phyloP scores from a whole-genome alignment of 2,888 invertebrate genomes.

The Lycaena phlaeas region DNA sequence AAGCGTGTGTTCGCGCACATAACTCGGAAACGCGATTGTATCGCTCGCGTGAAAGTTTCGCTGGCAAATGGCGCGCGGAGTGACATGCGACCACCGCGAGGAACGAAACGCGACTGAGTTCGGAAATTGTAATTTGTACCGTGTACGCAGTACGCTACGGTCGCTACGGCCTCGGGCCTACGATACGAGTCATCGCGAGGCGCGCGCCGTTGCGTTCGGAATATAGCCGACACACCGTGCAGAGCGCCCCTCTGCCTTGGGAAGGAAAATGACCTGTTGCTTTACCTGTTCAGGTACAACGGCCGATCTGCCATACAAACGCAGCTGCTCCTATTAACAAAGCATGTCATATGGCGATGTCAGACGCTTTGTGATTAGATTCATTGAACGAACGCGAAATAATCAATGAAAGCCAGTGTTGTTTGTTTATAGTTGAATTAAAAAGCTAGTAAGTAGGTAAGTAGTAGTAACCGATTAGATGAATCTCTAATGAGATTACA shows the following conservation, averaged over 20 bases:
- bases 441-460: too few species aligned
- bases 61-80: conserved; percentile 26
- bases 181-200: too few species aligned
- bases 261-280: conserved; percentile 64
- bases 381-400: conserved; percentile 41
- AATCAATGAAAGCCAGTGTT: too few species aligned
- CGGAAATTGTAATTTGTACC: not conserved
- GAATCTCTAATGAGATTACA: too few species aligned
- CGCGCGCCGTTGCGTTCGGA: conserved; percentile 2
- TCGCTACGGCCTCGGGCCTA: too few species aligned
- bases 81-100: conserved; percentile 27
- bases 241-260: conserved; percentile 49
- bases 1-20: conserved; percentile 61
- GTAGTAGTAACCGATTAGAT: too few species aligned
- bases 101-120: conserved; percentile 42
- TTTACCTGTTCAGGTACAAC: conserved; percentile 65
- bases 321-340: conserved; percentile 58
- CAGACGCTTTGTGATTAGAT: conserved; percentile 21
- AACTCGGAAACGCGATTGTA: conserved; percentile 39
- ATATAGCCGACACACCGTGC: conserved; percentile 13
- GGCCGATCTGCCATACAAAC: conserved; percentile 45
- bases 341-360: conserved; percentile 45
- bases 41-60: conserved; percentile 38
- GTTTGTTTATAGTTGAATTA: too few species aligned
- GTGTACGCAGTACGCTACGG: too few species aligned